Conservation (phyloP, 2,113 vertebrate species). For the Ameiurus melas region DNA sequence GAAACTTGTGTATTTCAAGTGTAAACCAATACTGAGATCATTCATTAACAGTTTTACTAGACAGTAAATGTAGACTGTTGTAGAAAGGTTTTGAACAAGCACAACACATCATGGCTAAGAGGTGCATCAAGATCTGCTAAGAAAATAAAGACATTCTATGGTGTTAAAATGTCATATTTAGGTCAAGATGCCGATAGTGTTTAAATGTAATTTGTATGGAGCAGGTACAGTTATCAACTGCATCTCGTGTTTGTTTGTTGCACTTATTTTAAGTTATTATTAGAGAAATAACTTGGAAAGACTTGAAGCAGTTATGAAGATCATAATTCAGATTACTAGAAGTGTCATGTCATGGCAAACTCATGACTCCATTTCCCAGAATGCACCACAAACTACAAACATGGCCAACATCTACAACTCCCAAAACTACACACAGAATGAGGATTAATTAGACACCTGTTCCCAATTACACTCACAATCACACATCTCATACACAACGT, state of each 20-base stretch:
- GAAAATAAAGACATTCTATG: not conserved
- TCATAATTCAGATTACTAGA: not conserved
- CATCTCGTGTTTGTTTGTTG: not conserved
- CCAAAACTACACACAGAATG: too few species aligned
- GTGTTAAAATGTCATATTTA: not conserved
- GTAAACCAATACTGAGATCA: not conserved
- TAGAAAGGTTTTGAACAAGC: not conserved
- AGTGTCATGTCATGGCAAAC: too few species aligned
- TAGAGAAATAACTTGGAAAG: not conserved
- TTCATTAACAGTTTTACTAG: not conserved
- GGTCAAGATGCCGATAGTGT: too few species aligned
- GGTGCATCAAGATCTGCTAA: not conserved
- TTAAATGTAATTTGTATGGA: not conserved
- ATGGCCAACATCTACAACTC: too few species aligned
- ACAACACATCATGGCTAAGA: not conserved
- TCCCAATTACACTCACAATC: too few species aligned
- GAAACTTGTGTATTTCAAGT: not conserved
- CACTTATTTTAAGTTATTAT: not conserved
- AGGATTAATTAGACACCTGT: too few species aligned
- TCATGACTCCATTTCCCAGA: too few species aligned
- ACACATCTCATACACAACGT: too few species aligned
- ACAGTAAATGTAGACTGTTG: not conserved
- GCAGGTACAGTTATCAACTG: not conserved
- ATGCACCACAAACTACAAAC: too few species aligned
- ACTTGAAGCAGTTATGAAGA: not conserved